Evolutionary conservation across 2,113 vertebrate species (phyloP).

Genomic region (Amphiprion percula): DNA sequence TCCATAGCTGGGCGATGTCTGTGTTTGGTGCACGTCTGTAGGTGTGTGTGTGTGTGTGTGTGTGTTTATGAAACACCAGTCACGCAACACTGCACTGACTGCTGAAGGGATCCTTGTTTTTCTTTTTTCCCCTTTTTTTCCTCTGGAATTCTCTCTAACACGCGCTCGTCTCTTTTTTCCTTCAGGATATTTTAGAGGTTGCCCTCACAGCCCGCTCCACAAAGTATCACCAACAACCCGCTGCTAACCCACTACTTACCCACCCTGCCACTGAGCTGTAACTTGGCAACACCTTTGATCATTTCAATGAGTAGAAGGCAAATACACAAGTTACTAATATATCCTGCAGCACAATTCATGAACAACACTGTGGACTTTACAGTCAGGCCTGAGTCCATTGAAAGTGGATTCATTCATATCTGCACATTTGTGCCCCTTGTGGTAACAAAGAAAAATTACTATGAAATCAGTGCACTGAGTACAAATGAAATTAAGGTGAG

Average conservation of each 20-base stretch:
- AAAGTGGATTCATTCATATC: not conserved
- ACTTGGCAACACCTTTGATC: slow-evolving; percentile 72
- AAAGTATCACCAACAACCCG: slow-evolving; percentile 16
- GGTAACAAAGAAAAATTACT: slow-evolving; percentile 28
- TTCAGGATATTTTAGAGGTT: slow-evolving; percentile 74
- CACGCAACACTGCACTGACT: slow-evolving; percentile 76
- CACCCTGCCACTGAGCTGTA: slow-evolving; percentile 34
- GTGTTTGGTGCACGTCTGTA: slow-evolving; percentile 34
- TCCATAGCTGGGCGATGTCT: slow-evolving; percentile 69
- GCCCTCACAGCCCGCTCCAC: slow-evolving; percentile 37
- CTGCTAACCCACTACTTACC: not conserved
- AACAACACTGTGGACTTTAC: not conserved
- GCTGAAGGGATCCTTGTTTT: slow-evolving; percentile 79
- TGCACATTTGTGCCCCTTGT: slow-evolving; percentile 54
- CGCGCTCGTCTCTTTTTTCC: slow-evolving; percentile 63
- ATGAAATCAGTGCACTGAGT: not conserved
- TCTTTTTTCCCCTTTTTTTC: slow-evolving; percentile 50
- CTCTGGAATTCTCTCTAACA: slow-evolving; percentile 66
- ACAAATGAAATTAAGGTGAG: not conserved
- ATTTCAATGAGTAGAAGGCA: slow-evolving; percentile 69
- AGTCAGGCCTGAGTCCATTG: not conserved
- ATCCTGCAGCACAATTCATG: slow-evolving; percentile 7
- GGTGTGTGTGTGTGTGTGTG: slow-evolving; percentile 43
- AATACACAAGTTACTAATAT: slow-evolving; percentile 57
- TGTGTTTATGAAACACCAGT: slow-evolving; percentile 79